phyloP scores from a whole-genome alignment of 2,888 invertebrate genomes.

The Ophion obscuratus region DNA sequence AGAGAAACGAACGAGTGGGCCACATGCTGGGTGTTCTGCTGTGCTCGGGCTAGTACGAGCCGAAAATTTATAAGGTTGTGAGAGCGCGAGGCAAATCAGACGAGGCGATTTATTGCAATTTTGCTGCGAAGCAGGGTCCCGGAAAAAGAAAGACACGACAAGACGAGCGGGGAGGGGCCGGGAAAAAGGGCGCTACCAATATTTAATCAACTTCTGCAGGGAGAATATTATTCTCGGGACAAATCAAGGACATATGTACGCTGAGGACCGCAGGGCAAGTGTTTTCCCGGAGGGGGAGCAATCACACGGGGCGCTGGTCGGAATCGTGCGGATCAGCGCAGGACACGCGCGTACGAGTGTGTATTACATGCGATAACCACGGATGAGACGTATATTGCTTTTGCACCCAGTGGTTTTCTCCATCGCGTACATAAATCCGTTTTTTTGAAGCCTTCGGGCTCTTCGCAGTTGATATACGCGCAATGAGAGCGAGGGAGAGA shows the following conservation, averaged over 20 bases:
- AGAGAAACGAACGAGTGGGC: neutral
- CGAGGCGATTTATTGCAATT: constrained; percentile 37
- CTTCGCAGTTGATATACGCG: constrained; percentile 26
- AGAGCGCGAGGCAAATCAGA: constrained; percentile 1
- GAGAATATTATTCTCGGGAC: constrained; percentile 82
- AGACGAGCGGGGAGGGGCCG: constrained; percentile 47
- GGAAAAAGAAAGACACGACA: constrained; percentile 6
- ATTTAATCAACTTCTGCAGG: constrained; percentile 83
- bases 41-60: constrained; percentile 2
- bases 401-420: constrained; percentile 9
- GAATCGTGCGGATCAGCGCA: constrained; percentile 13
- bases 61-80: constrained; percentile 4
- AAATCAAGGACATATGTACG: constrained; percentile 83
- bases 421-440: neutral
- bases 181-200: constrained; percentile 77
- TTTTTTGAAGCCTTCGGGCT: constrained; percentile 36
- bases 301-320: constrained; percentile 34
- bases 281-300: constrained; percentile 43
- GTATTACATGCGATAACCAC: constrained; percentile 25
- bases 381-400: constrained; percentile 17
- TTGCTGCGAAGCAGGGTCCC: constrained; percentile 17
- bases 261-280: constrained; percentile 69
- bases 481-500: constrained; percentile 27
- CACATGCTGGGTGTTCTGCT: neutral
- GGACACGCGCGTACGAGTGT: constrained; percentile 33